Conservation (phyloP, 1,140 invertebrate genomes). For the Tetramorium simillimum region DNA sequence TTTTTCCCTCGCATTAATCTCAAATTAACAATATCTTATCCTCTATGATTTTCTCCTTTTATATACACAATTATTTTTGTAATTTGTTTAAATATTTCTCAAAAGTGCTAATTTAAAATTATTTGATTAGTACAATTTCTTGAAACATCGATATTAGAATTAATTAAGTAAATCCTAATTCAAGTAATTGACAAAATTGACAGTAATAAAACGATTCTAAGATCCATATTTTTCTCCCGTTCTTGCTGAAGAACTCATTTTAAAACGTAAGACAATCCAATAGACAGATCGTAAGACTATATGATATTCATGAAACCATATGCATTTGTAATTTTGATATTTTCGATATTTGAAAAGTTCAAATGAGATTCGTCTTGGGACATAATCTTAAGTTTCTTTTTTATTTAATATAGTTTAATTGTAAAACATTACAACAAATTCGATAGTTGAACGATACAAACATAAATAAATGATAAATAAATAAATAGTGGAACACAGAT, state of each 20-base stretch:
- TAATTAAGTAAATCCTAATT: not conserved
- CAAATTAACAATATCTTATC: not conserved
- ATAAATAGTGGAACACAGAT: too few species aligned
- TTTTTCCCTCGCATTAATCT: not conserved
- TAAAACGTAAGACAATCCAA: not conserved
- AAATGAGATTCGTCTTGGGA: not conserved
- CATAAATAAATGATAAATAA: too few species aligned
- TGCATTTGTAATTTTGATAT: not conserved
- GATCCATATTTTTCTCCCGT: not conserved
- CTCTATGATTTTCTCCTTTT: not conserved
- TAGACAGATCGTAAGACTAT: not conserved
- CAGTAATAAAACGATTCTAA: not conserved
- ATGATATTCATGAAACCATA: not conserved
- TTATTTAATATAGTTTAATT: too few species aligned
- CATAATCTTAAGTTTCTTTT: not conserved
- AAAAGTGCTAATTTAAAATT: not conserved
- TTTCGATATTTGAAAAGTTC: not conserved
- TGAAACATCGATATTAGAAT: not conserved
- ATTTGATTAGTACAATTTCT: not conserved
- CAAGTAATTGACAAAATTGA: not conserved
- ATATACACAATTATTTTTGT: not conserved
- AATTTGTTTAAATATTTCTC: not conserved
- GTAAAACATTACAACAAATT: too few species aligned
- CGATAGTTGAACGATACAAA: too few species aligned
- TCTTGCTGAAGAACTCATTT: not conserved